These are phyloP conservation scores for Frankliniella intonsa DNA, from an alignment of 2,888 invertebrate species.

Conservation along the genomic window DNA sequence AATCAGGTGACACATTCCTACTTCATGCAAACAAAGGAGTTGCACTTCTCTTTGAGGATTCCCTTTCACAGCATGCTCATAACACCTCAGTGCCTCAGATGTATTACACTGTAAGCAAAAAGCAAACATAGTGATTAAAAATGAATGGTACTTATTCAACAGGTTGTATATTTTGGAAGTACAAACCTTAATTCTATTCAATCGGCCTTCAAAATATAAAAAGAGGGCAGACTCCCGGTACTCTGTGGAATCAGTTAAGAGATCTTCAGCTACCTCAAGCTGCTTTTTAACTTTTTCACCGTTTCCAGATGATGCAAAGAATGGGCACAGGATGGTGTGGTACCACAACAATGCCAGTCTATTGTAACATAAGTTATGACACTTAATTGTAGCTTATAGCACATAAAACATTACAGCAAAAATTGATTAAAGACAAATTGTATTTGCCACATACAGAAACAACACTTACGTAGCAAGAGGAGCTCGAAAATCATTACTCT, in stretches of 20 bases:
- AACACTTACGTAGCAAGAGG: slow-evolving; percentile 60
- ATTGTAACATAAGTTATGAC: slow-evolving; percentile 42
- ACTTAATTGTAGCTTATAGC: neutral
- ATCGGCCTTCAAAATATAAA: slow-evolving; percentile 61
- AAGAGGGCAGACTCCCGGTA: slow-evolving; percentile 61
- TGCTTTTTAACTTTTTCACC: slow-evolving; percentile 57
- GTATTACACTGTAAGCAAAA: slow-evolving; percentile 54
- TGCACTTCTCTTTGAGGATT: slow-evolving; percentile 60
- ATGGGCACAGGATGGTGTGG: slow-evolving; percentile 63
- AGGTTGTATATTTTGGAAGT: neutral
- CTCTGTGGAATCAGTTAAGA: slow-evolving; percentile 53
- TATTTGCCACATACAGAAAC: neutral
- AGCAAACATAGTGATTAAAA: neutral
- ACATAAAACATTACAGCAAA: slow-evolving; percentile 11
- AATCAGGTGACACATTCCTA: slow-evolving; percentile 63
- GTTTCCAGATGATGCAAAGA: slow-evolving; percentile 56
- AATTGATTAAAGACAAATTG: neutral
- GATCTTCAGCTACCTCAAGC: slow-evolving; percentile 51
- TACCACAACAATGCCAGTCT: slow-evolving; percentile 59
- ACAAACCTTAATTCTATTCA: slow-evolving; percentile 57
- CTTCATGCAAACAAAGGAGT: slow-evolving; percentile 58
- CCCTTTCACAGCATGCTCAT: slow-evolving; percentile 54
- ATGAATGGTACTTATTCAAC: neutral
- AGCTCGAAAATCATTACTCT: slow-evolving; percentile 61
- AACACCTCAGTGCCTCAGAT: slow-evolving; percentile 54